Base-by-base conservation (phyloP, 2,888 invertebrate species). In the Lutraria lutraria region DNA sequence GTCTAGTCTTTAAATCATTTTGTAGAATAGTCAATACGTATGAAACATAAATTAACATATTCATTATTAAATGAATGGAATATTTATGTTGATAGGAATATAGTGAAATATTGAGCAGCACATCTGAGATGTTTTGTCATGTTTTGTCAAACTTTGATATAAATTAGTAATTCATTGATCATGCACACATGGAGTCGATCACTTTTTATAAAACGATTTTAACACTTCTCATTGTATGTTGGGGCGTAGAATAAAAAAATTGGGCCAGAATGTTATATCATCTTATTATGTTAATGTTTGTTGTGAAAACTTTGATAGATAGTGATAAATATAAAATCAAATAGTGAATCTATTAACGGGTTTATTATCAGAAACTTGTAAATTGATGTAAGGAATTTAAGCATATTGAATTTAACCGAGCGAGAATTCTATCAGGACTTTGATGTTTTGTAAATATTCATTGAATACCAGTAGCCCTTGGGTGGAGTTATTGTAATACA, bases 111-210 rank as follows among this genome's bases (percentile, higher is more conserved):
- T 76, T 76, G 76, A 16, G 31, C 19, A 15, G 19, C 15, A n/a
- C 31, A 76, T 76, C 19, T 76, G 31, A 16, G 76, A 31, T 25
- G 19, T 34, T 16, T 76, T 76, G 76, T 76, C 76, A 76, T 31
- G 19, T 76, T 56, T 76, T 81, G 81, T n/a, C 52, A 29, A 34
- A 25, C 54, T 81, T 81, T 81, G 54, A 25, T 81, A 81, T 81
- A 53, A 52, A 81, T 43, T 15, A 16, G 25, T 53, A 34, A 25
- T 21, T n/a, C 25, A 54, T 81, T 13, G n/a, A 15, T 52, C n/a
- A 53, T 25, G 21, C n/a, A 15, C 12, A 8, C 3, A 52, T 52
- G 12, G 53, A 4, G 21, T n/a, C 25, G 12, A 43, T 80, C 43
- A 81, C 52, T n/a, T 52, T 53, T 52, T 25, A 34, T 80, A 52